A percentile compares a stretch with the other conserved stretches of the same genome.
Evolutionary conservation across 2,797 vertebrate genomes (phyloP).

Genomic region (Erethizon dorsatum): DNA sequence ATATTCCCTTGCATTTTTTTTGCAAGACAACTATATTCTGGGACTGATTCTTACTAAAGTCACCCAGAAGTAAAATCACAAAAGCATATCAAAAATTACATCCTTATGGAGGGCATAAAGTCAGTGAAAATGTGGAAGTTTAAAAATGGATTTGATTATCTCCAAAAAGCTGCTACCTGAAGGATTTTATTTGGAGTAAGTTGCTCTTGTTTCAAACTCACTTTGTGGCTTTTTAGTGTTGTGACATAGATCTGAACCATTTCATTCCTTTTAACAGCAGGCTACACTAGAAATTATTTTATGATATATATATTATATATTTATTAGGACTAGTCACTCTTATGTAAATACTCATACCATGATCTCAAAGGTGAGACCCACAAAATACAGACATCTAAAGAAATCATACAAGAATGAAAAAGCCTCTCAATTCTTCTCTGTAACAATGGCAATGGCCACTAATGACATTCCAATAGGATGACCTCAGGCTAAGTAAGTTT

Average conservation of each 20-base stretch:
- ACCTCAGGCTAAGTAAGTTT: constrained; percentile 63
- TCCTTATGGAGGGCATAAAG: background rate
- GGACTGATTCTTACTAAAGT: constrained; percentile 47
- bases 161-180: constrained; percentile 32
- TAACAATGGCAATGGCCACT: constrained; percentile 59
- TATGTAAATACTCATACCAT: constrained; percentile 22
- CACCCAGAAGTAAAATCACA: constrained; percentile 44
- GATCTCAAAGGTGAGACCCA: background rate
- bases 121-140: constrained; percentile 50
- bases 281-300: background rate
- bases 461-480: constrained; percentile 69
- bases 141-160: constrained; percentile 59
- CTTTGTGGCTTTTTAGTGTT: background rate
- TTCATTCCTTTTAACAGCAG: constrained; percentile 35
- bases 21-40: constrained; percentile 74
- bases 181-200: constrained; percentile 11
- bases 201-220: constrained; percentile 21
- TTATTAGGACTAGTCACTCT: constrained; percentile 39
- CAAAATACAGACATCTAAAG: constrained; percentile 53
- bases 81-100: background rate
- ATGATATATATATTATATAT: background rate
- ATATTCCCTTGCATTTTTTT: constrained; percentile 75
- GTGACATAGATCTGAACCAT: background rate
- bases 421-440: background rate
- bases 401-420: constrained; percentile 17